Percentiles rank a stretch among this genome's conserved stretches.
These are phyloP conservation scores for Coreius guichenoti DNA, from an alignment of 2,797 vertebrate genomes.

Conservation along the genomic window DNA sequence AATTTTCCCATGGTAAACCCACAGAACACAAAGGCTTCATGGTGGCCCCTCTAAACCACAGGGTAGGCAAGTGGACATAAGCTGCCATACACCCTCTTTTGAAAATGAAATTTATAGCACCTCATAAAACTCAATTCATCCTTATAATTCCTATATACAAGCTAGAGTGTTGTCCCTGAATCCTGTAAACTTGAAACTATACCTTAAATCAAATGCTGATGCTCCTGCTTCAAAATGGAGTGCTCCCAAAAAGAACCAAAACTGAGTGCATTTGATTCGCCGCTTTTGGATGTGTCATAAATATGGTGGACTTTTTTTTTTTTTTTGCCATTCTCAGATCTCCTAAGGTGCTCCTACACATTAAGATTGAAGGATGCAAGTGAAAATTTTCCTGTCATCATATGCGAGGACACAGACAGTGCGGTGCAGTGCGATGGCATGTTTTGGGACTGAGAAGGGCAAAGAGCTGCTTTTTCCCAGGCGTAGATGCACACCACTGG, in stretches of 20 bases:
- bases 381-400: conserved; percentile 63
- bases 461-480: conserved; percentile 82
- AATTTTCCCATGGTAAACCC: conserved; percentile 82
- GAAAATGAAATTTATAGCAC: conserved; percentile 80
- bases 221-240: conserved; percentile 20
- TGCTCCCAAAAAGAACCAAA: conserved; percentile 1
- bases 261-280: neutral
- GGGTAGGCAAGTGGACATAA: conserved; percentile 75
- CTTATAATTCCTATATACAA: conserved; percentile 76
- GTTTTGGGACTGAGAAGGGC: conserved; percentile 73
- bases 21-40: conserved; percentile 77
- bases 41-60: conserved; percentile 77
- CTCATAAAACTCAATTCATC: conserved; percentile 77
- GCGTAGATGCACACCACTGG: conserved; percentile 79
- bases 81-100: conserved; percentile 72
- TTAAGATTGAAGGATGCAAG: conserved; percentile 1
- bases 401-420: conserved; percentile 31
- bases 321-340: conserved; percentile 20
- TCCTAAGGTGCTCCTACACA: conserved; percentile 4
- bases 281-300: neutral
- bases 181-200: conserved; percentile 58
- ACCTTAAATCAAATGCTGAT: conserved; percentile 8
- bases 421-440: conserved; percentile 37
- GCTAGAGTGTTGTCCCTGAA: conserved; percentile 61
- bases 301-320: neutral